Evolutionary conservation across 2,888 invertebrate genomes (phyloP), one percentile per base, ranked within the genome.

Genomic region (Gisinianus flammeolus): DNA sequence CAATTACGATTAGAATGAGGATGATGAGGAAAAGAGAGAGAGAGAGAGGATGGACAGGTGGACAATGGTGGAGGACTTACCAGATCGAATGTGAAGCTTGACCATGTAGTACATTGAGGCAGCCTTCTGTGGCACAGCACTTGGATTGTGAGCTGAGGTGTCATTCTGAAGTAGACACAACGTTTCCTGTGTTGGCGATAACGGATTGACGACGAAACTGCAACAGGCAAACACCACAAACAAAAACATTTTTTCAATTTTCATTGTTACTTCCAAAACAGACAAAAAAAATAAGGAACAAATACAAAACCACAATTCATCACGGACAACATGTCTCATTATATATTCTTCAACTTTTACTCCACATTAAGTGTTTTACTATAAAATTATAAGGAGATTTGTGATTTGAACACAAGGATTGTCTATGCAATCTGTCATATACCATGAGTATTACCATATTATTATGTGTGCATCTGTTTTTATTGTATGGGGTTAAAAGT

Each of bases 31-130:
- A 62, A 62, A 62, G 22, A n/a, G 3, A 62, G 16, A 58, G 58
- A 58, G 8, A 62, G 3, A 62, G 16, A n/a, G n/a, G n/a, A 62
- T 12, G 22, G 62, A 62, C 22, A 62, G 62, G 26, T 22, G 26
- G 62, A 62, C 24, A 62, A 1, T 26, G 62, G 26, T 12, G n/a
- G 26, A 12, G 8, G 62, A 62, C 85, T 86, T 86, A 90, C 90
- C 90, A 83, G 95, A 94, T 87, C 95, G 89, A 85, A 96, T 91
- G 88, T 93, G 93, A 85, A 96, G 89, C 88, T 96, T 96, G 86
- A 95, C 94, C 95, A 96, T 95, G 90, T 96, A 96, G 88, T 96
- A 96, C 89, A 95, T 94, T 87, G 95, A 96, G 85, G 94, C 94
- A 28, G 95, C 93, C 79, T 93, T 90, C 87, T 91, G 90, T 0